Percentiles rank a stretch among this genome's conserved stretches.
Conservation (phyloP, 1,140 invertebrate species). For the Sycobia sp. region DNA sequence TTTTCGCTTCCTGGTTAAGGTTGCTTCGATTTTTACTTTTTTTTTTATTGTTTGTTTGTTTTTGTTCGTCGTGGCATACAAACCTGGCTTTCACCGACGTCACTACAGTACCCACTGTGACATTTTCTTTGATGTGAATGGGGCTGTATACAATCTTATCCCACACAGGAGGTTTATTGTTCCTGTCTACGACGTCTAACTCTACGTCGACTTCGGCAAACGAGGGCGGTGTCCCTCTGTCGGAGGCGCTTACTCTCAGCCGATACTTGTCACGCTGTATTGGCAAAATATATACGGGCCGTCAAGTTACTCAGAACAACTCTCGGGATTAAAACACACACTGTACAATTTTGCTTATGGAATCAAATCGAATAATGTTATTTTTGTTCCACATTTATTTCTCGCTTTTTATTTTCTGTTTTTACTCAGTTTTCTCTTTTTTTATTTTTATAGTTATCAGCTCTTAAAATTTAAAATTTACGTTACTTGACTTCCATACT, state of each 20-base stretch:
- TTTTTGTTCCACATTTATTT: neutral
- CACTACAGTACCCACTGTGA: constrained; percentile 95
- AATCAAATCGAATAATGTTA: constrained; percentile 12
- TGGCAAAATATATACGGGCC: constrained; percentile 66
- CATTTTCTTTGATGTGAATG: constrained; percentile 96
- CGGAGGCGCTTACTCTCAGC: constrained; percentile 89
- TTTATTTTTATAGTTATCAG: too few species aligned
- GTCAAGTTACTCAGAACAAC: constrained; percentile 59
- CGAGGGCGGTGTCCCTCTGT: constrained; percentile 85
- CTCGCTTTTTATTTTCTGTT: constrained; percentile 38
- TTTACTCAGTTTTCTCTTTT: constrained; percentile 38
- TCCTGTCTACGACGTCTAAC: constrained; percentile 96
- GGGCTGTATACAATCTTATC: constrained; percentile 91
- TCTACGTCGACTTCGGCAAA: constrained; percentile 93
- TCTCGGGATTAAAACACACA: constrained; percentile 45
- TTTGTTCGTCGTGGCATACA: constrained; percentile 72
- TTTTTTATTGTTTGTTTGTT: constrained; percentile 42
- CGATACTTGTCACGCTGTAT: constrained; percentile 93
- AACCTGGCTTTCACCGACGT: constrained; percentile 96
- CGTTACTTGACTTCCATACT: too few species aligned
- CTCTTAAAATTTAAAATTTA: constrained; percentile 33
- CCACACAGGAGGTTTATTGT: constrained; percentile 97
- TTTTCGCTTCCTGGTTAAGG: neutral
- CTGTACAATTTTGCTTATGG: constrained; percentile 39
- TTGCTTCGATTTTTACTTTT: neutral